Conservation (phyloP, 2,797 vertebrate species). For the Acipenser ruthenus region DNA sequence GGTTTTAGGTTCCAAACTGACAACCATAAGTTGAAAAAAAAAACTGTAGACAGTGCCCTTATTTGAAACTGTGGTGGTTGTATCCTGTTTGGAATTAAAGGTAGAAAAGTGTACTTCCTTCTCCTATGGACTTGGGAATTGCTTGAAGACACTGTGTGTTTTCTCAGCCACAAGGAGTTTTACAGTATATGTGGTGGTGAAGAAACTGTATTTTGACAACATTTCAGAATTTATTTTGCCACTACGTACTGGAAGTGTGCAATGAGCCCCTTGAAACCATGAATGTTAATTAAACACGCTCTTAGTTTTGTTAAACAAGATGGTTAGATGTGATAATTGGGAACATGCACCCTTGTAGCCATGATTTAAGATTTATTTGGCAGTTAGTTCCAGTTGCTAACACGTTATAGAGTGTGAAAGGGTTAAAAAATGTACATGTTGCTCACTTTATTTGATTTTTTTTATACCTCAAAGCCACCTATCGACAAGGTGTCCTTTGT, state of each 20-base stretch:
- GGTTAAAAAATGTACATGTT: no score
- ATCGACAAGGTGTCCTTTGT: neutral
- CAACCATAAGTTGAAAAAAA: no score
- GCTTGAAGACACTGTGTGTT: no score
- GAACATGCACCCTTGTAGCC: slow-evolving; percentile 14
- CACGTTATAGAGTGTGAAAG: no score
- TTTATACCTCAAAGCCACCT: slow-evolving; percentile 1
- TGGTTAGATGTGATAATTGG: slow-evolving; percentile 16
- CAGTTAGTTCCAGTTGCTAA: no score
- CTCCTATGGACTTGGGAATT: no score
- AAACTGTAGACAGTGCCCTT: no score
- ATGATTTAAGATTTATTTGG: neutral
- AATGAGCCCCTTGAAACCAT: slow-evolving; percentile 6
- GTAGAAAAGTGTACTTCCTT: no score
- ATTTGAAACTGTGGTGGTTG: no score
- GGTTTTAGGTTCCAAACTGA: no score
- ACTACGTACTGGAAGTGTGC: slow-evolving; percentile 1
- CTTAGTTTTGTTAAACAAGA: slow-evolving; percentile 2
- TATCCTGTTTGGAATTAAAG: no score
- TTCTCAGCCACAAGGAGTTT: neutral
- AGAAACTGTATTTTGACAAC: neutral
- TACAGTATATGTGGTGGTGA: slow-evolving; percentile 5
- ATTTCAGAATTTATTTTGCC: slow-evolving; percentile 1
- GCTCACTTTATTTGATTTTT: no score
- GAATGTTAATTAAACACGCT: slow-evolving; percentile 13